phyloP scores from a whole-genome alignment of 2,113 vertebrate species.

The Ginglymostoma cirratum region DNA sequence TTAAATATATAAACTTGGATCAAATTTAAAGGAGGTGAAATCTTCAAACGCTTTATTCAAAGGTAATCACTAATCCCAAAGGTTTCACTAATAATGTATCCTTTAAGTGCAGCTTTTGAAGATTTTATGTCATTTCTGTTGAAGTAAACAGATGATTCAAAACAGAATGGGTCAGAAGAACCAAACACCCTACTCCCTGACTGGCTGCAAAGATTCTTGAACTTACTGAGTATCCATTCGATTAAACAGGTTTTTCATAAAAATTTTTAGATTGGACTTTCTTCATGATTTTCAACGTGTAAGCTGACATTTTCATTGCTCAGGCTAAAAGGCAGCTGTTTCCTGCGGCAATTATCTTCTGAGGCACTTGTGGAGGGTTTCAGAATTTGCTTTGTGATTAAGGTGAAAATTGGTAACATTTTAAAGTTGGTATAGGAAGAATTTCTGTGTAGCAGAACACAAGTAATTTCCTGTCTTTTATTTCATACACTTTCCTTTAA shows the following conservation, averaged over 20 bases:
- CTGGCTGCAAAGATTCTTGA: neutral
- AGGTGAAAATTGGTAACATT: neutral
- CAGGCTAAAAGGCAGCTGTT: too few species aligned
- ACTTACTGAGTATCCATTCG: neutral
- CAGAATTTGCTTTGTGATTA: neutral
- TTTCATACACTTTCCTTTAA: neutral
- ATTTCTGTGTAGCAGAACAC: neutral
- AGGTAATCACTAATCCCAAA: neutral
- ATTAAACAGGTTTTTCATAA: neutral
- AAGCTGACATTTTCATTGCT: neutral
- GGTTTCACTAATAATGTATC: neutral
- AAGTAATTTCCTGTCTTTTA: slow-evolving; percentile 17
- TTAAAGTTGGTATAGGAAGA: slow-evolving; percentile 5
- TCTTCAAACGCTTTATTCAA: neutral
- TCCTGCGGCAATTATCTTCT: neutral
- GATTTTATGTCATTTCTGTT: neutral
- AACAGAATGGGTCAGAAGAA: neutral
- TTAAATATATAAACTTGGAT: neutral
- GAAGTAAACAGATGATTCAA: neutral
- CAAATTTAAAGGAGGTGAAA: neutral
- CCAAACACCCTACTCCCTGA: neutral
- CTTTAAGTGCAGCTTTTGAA: neutral
- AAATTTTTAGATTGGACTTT: neutral
- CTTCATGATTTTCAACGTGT: neutral
- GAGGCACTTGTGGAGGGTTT: neutral